Conservation (phyloP, 2,797 vertebrate species). For the Muscicapa striata region DNA sequence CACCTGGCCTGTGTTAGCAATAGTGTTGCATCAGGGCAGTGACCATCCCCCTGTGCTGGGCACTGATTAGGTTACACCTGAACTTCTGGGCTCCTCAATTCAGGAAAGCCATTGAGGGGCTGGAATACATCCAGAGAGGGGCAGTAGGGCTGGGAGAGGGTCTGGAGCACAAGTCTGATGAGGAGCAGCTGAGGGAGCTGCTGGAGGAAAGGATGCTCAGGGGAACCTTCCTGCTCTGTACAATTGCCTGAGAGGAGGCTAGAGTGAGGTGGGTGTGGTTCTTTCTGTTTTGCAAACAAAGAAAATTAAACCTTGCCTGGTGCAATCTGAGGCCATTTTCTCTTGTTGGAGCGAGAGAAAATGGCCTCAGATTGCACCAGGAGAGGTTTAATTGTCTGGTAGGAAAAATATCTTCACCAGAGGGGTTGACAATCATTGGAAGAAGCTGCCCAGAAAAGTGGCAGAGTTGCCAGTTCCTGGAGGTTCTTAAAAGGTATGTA, state of each 20-base stretch:
- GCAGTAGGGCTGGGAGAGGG: rapidly evolving
- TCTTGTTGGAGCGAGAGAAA: background rate
- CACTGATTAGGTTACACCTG: background rate
- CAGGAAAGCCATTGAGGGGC: background rate
- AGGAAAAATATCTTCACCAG: background rate
- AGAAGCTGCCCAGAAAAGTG: background rate
- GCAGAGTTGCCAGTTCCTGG: background rate
- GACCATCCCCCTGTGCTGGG: background rate
- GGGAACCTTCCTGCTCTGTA: background rate
- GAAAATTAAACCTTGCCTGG: no score
- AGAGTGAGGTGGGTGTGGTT: background rate
- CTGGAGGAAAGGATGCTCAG: background rate
- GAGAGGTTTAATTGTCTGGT: background rate
- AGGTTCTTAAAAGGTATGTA: background rate
- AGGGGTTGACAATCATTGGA: background rate
- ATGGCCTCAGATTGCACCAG: background rate
- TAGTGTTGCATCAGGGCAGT: background rate
- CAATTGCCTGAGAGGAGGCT: background rate
- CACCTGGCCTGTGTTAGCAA: background rate
- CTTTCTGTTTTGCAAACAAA: background rate
- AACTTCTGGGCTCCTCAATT: background rate
- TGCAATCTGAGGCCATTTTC: no score
- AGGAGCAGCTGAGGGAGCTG: no score
- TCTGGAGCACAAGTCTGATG: background rate
- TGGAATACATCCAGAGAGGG: background rate